Percentiles rank a stretch among this genome's conserved stretches.
Evolutionary conservation across 2,888 invertebrate species (phyloP).

Genomic region (Yponomeuta plumbellus): DNA sequence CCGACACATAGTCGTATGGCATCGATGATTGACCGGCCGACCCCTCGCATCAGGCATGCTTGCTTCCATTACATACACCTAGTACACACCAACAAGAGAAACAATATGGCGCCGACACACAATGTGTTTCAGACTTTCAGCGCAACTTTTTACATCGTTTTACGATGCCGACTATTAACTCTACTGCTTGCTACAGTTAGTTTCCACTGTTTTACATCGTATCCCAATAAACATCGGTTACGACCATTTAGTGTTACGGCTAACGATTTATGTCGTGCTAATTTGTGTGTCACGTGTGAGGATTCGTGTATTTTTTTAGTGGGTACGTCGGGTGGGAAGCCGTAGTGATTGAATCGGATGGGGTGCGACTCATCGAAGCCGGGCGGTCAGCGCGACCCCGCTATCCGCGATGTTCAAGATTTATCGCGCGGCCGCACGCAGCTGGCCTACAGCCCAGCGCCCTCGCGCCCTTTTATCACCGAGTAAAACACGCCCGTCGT

Average conservation of each 20-base stretch:
- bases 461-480: conserved; percentile 66
- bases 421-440: not conserved
- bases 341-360: not conserved
- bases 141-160: conserved; percentile 8
- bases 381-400: not conserved
- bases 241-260: not conserved
- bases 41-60: not conserved
- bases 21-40: conserved; percentile 43
- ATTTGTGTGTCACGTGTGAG: not conserved
- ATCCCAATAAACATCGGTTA: conserved; percentile 4
- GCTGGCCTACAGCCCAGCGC: conserved; percentile 53
- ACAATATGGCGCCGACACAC: not conserved
- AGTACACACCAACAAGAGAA: conserved; percentile 18
- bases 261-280: conserved; percentile 3
- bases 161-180: conserved; percentile 11
- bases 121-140: conserved; percentile 3
- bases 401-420: not conserved
- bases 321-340: not conserved
- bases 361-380: not conserved
- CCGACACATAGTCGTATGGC: conserved; percentile 32
- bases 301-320: not conserved
- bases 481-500: conserved; percentile 67
- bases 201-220: conserved; percentile 3
- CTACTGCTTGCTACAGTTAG: not conserved
- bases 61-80: conserved; percentile 23